These are phyloP conservation scores for Gisinianus flammeolus DNA, from an alignment of 2,888 invertebrate genomes.

Conservation along the genomic window DNA sequence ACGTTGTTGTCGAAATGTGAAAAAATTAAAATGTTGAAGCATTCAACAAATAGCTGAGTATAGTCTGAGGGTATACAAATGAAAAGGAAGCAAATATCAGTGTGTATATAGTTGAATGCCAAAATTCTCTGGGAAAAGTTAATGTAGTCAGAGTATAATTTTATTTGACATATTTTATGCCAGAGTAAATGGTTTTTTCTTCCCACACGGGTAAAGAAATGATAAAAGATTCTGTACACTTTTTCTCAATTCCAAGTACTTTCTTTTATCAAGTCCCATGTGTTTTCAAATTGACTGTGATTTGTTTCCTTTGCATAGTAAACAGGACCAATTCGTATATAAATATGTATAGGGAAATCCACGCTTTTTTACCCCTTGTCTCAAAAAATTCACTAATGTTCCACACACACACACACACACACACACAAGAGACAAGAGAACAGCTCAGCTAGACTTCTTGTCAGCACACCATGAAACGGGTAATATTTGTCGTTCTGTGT, in stretches of 20 bases:
- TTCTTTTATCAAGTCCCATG: conserved; percentile 7
- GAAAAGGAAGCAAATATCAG: too few species aligned
- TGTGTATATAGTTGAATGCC: not conserved
- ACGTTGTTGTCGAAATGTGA: too few species aligned
- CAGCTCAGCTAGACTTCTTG: conserved; percentile 11
- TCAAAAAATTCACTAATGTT: too few species aligned
- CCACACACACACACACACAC: too few species aligned
- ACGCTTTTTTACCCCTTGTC: too few species aligned
- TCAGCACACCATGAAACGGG: conserved; percentile 5
- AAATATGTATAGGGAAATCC: too few species aligned
- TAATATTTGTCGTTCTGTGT: too few species aligned
- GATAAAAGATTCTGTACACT: not conserved
- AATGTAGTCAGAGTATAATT: conserved; percentile 3
- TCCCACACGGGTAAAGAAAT: conserved; percentile 19
- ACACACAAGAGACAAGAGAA: not conserved
- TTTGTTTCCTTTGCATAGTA: conserved; percentile 3
- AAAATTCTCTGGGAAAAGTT: not conserved
- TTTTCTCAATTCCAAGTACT: not conserved
- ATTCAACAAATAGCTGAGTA: too few species aligned
- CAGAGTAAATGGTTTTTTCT: conserved; percentile 17
- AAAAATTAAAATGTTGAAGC: too few species aligned
- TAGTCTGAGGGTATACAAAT: too few species aligned
- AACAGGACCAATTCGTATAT: not conserved
- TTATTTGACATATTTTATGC: conserved; percentile 36
- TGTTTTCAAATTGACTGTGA: conserved; percentile 20